Conservation (phyloP, 2,888 invertebrate genomes). For the Pediacus dermestoides region DNA sequence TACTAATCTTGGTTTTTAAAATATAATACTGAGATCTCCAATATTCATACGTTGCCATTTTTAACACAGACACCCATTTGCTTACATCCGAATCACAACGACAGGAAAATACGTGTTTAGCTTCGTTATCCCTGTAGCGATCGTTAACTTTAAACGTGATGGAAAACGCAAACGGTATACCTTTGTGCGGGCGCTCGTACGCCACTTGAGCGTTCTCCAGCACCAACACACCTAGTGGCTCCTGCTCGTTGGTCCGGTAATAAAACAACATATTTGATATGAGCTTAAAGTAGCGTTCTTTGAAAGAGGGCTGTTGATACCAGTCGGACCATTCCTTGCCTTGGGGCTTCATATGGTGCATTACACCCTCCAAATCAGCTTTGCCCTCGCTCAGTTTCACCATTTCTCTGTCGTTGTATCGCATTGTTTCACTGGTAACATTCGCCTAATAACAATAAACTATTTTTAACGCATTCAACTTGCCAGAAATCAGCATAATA, state of each 20-base stretch:
- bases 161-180: constrained; percentile 71
- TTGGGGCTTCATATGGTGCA: constrained; percentile 66
- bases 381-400: constrained; percentile 59
- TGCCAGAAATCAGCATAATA: too few species aligned
- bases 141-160: constrained; percentile 60
- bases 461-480: too few species aligned
- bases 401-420: constrained; percentile 69
- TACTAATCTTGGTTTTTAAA: constrained; percentile 64
- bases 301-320: constrained; percentile 54
- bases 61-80: constrained; percentile 66
- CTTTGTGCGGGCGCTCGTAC: constrained; percentile 63
- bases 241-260: constrained; percentile 64
- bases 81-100: constrained; percentile 67
- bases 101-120: constrained; percentile 66
- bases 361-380: constrained; percentile 65
- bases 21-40: constrained; percentile 61
- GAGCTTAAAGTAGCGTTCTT: constrained; percentile 75
- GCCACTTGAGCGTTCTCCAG: constrained; percentile 69
- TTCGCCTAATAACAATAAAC: too few species aligned
- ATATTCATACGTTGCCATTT: constrained; percentile 69
- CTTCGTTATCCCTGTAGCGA: constrained; percentile 52
- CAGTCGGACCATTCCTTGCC: constrained; percentile 53
- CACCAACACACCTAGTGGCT: constrained; percentile 70
- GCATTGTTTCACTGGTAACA: too few species aligned
- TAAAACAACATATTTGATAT: constrained; percentile 73